Base-by-base conservation (phyloP, 1,140 invertebrate genomes). In the Cotesia glomerata region DNA sequence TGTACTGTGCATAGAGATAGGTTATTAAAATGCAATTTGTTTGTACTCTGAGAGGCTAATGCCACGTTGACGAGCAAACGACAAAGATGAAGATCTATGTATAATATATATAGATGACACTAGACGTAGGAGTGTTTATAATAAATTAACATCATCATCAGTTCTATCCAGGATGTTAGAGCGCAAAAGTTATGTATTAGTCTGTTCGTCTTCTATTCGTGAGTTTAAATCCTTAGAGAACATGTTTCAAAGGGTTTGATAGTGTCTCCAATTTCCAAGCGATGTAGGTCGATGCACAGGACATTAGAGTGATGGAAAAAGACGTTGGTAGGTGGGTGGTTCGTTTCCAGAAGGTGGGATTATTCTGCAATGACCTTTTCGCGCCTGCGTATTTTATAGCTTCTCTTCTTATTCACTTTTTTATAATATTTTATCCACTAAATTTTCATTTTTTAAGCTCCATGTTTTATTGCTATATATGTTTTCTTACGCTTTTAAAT, bases 201-300 rank as follows among this genome's bases (percentile, higher is more conserved):
- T 45, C 39, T 45, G 11, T 7, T 9, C 11, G 8, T 9, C 39
- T 26, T 26, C 26, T 26, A 26, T 49, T n/a, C 45, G 8, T 49
- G 45, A 49, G 52, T 54, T 54, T 16, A 8, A 14, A 16, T 14
- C 52, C 16, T n/a, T n/a, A 3, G 52, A 49, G 8, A 54, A 54
- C 52, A 16, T n/a, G 5, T 54, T 16, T 54, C 52, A 58, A 58
- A 58, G 56, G 8, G 14, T 58, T 26, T 18, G 18, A 58, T 58
- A 58, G 5, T 18, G 18, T 58, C 18, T 58, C 18, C 56, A 16
- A 18, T 16, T 18, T 54, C 52, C 16, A 54, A 54, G 52, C 52
- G 16, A 67, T 67, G 65, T 67, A 67, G 65, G 54, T 69, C 67
- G 67, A 61, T 58, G 52, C 54, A 69, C 67, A 73, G 71, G 13